Conservation (phyloP, 37 sponge, comb jelly and placozoan genomes). For the Hexactinellida sp. region DNA sequence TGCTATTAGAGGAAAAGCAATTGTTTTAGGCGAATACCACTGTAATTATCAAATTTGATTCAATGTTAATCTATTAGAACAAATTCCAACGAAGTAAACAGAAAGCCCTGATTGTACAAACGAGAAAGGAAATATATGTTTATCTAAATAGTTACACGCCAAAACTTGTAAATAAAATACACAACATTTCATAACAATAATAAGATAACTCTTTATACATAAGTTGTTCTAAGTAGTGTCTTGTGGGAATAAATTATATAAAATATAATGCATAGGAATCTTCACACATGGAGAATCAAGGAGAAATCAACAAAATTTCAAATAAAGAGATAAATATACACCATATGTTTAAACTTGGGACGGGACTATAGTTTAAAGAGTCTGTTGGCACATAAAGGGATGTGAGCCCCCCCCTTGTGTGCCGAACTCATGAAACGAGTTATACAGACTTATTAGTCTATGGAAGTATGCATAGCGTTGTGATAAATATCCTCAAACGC, state of each 20-base stretch:
- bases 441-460: neutral
- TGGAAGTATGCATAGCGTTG: neutral
- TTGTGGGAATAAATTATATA: neutral
- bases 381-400: no score
- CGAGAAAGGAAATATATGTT: no score
- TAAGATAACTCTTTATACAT: neutral
- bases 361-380: no score
- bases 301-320: neutral
- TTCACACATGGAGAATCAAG: neutral
- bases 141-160: neutral
- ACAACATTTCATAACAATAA: neutral
- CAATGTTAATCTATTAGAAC: no score
- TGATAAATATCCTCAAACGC: neutral
- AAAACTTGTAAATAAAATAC: neutral
- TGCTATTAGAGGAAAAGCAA: no score
- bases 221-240: no score
- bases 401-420: no score
- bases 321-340: neutral
- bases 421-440: neutral
- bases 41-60: no score
- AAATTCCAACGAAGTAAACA: no score
- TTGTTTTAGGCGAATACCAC: no score
- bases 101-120: no score
- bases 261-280: neutral
- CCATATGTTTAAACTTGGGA: no score